Conservation (phyloP, 1,140 invertebrate genomes). For the Trinorchestia longiramus region DNA sequence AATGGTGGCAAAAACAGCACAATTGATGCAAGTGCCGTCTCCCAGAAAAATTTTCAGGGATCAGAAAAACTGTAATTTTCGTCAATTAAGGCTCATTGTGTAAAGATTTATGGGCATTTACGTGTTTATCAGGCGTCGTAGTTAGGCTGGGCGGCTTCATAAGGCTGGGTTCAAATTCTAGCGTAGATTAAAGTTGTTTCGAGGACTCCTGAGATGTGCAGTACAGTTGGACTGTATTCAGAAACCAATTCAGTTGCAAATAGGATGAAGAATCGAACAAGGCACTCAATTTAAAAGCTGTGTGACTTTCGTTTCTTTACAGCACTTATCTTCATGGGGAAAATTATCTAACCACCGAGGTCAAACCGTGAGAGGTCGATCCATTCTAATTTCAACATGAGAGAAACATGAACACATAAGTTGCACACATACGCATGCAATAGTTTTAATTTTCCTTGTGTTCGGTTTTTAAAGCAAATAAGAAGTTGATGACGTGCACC, state of each 20-base stretch:
- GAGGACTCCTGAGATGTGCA: not conserved
- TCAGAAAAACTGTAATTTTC: not conserved
- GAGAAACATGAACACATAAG: too few relatives aligned
- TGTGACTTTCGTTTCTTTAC: not conserved
- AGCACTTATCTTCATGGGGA: not conserved
- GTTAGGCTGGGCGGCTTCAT: not conserved
- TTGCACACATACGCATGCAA: too few relatives aligned
- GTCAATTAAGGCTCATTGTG: not conserved
- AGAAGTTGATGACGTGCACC: not conserved
- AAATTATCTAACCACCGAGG: not conserved
- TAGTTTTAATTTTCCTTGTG: not conserved
- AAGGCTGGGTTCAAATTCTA: not conserved
- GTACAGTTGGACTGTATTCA: too few relatives aligned
- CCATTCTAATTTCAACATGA: too few relatives aligned
- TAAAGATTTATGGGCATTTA: not conserved
- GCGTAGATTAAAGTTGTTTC: not conserved
- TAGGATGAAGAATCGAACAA: not conserved
- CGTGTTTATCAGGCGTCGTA: not conserved
- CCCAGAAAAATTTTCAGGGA: not conserved
- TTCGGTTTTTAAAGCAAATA: not conserved
- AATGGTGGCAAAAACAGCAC: not conserved
- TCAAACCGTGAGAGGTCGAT: not conserved
- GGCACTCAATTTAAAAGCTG: not conserved
- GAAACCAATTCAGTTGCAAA: not conserved
- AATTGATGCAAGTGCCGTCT: not conserved